phyloP scores from a whole-genome alignment of 1,140 invertebrate genomes.

The Drosophila lacertosa region DNA sequence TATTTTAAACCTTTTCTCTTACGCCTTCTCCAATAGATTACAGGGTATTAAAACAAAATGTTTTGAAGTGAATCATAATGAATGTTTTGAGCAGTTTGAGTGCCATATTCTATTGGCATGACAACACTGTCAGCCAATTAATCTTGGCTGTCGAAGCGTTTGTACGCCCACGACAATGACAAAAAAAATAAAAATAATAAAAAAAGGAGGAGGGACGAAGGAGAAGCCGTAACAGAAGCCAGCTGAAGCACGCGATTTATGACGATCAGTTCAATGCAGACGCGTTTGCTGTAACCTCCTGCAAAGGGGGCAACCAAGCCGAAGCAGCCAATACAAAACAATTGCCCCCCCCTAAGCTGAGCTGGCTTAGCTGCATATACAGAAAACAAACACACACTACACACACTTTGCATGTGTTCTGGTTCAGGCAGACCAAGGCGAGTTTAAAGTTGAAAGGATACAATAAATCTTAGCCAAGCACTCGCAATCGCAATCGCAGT shows the following conservation, averaged over 20 bases:
- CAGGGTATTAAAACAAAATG: constrained; percentile 1
- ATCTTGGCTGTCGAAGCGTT: constrained; percentile 41
- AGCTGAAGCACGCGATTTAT: constrained; percentile 54
- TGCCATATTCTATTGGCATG: constrained; percentile 30
- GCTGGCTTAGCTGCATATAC: constrained; percentile 27
- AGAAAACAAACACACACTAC: neutral
- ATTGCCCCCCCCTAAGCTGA: constrained; percentile 24
- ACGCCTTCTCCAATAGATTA: neutral
- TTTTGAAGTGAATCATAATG: constrained; percentile 15
- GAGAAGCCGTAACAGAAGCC: neutral
- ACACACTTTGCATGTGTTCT: constrained; percentile 40
- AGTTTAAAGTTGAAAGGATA: constrained; percentile 82
- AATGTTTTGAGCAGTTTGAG: constrained; percentile 5
- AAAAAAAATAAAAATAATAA: neutral
- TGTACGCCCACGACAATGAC: neutral
- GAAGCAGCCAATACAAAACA: constrained; percentile 1
- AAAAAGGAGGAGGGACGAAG: neutral
- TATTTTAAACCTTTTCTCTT: no score
- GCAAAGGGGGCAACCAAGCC: constrained; percentile 33
- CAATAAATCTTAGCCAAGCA: constrained; percentile 63
- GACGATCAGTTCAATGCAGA: constrained; percentile 67
- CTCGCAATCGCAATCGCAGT: constrained; percentile 1
- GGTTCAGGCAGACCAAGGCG: constrained; percentile 48
- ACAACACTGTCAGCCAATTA: constrained; percentile 41
- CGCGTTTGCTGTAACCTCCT: constrained; percentile 49